Evolutionary conservation across 2,888 invertebrate species (phyloP).

Genomic region (Drosophila macrospina): DNA sequence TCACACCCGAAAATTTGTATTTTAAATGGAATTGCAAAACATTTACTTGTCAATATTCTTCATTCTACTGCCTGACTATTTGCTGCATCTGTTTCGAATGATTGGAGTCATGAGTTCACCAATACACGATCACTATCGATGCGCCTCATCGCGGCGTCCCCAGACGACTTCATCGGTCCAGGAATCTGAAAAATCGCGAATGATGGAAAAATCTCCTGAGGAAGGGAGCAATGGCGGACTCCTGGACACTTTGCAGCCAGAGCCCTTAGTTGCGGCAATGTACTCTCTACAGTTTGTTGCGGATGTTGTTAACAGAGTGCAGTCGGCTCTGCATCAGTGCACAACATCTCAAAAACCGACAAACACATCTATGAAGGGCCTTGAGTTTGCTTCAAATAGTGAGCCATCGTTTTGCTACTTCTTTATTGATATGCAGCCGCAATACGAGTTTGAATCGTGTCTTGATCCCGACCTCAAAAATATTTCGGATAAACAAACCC

Average conservation of each 20-base stretch:
- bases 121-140: slow-evolving; percentile 63
- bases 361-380: slow-evolving; percentile 37
- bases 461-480: slow-evolving; percentile 38
- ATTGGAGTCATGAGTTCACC: slow-evolving; percentile 68
- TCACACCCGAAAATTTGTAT: slow-evolving; percentile 35
- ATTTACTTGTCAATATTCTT: slow-evolving; percentile 54
- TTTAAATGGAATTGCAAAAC: slow-evolving; percentile 47
- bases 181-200: slow-evolving; percentile 42
- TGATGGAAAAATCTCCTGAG: slow-evolving; percentile 29
- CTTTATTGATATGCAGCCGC: slow-evolving; percentile 63
- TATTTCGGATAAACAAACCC: slow-evolving; percentile 24
- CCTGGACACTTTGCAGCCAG: slow-evolving; percentile 51
- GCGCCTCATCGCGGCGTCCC: slow-evolving; percentile 38
- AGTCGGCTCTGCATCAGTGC: slow-evolving; percentile 59
- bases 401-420: slow-evolving; percentile 63
- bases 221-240: slow-evolving; percentile 36
- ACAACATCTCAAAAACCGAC: slow-evolving; percentile 52
- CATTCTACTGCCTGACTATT: slow-evolving; percentile 59
- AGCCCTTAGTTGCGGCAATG: slow-evolving; percentile 63
- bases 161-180: slow-evolving; percentile 20
- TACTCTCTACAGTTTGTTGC: slow-evolving; percentile 61
- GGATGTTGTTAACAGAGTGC: slow-evolving; percentile 57
- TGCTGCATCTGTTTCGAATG: slow-evolving; percentile 57
- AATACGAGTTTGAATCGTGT: slow-evolving; percentile 42
- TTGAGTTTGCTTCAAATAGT: slow-evolving; percentile 39